These are phyloP conservation scores for Torymus auratus DNA, from an alignment of 2,888 invertebrate species.

Conservation along the genomic window DNA sequence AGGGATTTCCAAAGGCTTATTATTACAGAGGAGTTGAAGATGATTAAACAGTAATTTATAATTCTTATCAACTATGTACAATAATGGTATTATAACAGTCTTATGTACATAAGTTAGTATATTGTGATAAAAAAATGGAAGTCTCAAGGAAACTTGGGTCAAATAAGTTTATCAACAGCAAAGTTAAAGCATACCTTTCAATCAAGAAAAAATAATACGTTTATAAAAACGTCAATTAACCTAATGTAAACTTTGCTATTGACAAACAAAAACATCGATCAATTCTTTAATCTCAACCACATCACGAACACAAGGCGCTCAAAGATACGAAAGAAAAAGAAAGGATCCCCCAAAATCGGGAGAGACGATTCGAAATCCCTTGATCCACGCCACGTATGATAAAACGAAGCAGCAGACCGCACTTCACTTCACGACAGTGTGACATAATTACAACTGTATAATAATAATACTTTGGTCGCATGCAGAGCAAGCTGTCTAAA, in stretches of 20 bases:
- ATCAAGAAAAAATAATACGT: no score
- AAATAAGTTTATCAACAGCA: not conserved
- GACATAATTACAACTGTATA: constrained; percentile 26
- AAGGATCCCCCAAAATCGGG: not conserved
- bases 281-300: no score
- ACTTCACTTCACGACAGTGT: constrained; percentile 20
- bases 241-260: no score
- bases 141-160: not conserved
- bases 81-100: not conserved
- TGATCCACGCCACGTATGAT: not conserved
- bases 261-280: no score
- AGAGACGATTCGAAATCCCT: constrained; percentile 12
- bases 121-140: not conserved
- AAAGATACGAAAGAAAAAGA: not conserved
- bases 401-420: constrained; percentile 24
- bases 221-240: no score
- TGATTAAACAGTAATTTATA: not conserved
- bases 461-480: constrained; percentile 61
- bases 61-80: not conserved
- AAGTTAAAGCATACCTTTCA: not conserved
- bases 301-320: no score
- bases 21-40: not conserved
- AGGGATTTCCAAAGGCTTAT: constrained; percentile 16
- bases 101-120: not conserved
- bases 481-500: constrained; percentile 72